Evolutionary conservation across 2,113 vertebrate species (phyloP), one percentile per base, ranked within the genome.

Genomic region (Caracal caracal): DNA sequence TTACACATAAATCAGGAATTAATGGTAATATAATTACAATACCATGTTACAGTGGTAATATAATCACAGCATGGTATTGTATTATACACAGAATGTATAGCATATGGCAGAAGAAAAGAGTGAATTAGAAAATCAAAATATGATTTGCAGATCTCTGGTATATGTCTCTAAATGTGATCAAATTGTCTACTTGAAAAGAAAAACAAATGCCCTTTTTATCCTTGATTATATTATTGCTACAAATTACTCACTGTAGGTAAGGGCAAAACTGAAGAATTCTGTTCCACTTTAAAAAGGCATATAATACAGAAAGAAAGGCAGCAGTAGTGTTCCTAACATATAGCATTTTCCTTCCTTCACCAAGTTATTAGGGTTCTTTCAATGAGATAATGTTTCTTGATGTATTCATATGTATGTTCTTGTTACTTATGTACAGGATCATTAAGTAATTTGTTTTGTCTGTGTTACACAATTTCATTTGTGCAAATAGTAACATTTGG

Each of bases 151-250:
- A 71, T 65, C 40, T 90, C 80, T 94, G 92, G 71, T 20, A 89
- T 96, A 93, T 95, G 35, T 70, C 94, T 96, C 43, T 87, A 94
- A 91, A 65, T 95, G 73, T 95, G 35, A 97, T 93, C 35, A 89
- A 86, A 93, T 88, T 71, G 6, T 80, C 1, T 40, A 79, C 17
- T 86, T 94, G 95, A 87, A 84, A 47, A 94, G 56, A 79, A 94
- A 89, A 73, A 61, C 51, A 82, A 92, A 93, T 95, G 20, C 13
- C 12, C 78, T 93, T 95, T 97, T 68, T 35, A 76, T 7, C 35
- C 43, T 73, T 49, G 4, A 73, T 93, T 79, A 40, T 35, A 96
- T 88, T 88, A 70, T 68, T 90, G 26, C 49, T 94, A 70, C 56
- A 96, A 89, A 81, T 85, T 11, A 88, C 20, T 94, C 40, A 86